These are phyloP conservation scores for Orgyia antiqua DNA, from an alignment of 2,888 invertebrate genomes.

Conservation along the genomic window DNA sequence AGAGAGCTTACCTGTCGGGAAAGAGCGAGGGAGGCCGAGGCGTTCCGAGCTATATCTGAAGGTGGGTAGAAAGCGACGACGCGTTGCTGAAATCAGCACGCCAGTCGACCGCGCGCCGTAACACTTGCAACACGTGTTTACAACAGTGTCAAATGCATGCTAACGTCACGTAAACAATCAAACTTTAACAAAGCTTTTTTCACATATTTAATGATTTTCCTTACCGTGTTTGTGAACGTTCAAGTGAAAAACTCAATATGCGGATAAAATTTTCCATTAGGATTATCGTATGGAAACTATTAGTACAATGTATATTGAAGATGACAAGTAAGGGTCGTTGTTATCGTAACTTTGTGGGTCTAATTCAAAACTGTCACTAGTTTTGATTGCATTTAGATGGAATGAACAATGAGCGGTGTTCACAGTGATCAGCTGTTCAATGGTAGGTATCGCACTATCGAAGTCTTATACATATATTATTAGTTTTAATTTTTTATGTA, in stretches of 20 bases:
- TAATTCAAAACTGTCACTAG: slow-evolving; percentile 24
- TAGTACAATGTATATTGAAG: slow-evolving; percentile 24
- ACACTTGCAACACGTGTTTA: slow-evolving; percentile 27
- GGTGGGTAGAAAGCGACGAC: slow-evolving; percentile 30
- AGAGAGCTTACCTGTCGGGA: slow-evolving; percentile 44
- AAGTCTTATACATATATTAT: too few relatives aligned
- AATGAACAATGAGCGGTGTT: slow-evolving; percentile 24
- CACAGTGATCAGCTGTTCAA: slow-evolving; percentile 32
- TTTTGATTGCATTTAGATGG: slow-evolving; percentile 22
- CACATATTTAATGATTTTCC: slow-evolving; percentile 14
- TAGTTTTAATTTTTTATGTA: too few relatives aligned
- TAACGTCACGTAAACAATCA: slow-evolving; percentile 33
- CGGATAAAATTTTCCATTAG: slow-evolving; percentile 10
- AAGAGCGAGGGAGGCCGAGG: slow-evolving; percentile 41
- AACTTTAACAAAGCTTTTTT: slow-evolving; percentile 31
- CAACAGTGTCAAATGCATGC: slow-evolving; percentile 29
- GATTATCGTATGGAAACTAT: slow-evolving; percentile 20
- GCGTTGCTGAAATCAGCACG: slow-evolving; percentile 20
- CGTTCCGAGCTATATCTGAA: slow-evolving; percentile 29
- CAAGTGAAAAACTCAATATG: slow-evolving; percentile 19
- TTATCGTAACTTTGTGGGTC: slow-evolving; percentile 21
- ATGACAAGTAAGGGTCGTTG: slow-evolving; percentile 25
- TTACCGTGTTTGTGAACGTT: slow-evolving; percentile 24
- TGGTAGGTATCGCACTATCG: slow-evolving; percentile 24
- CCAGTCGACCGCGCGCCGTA: slow-evolving; percentile 55